A percentile compares a stretch with the other conserved stretches of the same genome.
These are phyloP conservation scores for Mandrillus leucophaeus DNA, from an alignment of 2,113 vertebrate genomes.

Conservation along the genomic window DNA sequence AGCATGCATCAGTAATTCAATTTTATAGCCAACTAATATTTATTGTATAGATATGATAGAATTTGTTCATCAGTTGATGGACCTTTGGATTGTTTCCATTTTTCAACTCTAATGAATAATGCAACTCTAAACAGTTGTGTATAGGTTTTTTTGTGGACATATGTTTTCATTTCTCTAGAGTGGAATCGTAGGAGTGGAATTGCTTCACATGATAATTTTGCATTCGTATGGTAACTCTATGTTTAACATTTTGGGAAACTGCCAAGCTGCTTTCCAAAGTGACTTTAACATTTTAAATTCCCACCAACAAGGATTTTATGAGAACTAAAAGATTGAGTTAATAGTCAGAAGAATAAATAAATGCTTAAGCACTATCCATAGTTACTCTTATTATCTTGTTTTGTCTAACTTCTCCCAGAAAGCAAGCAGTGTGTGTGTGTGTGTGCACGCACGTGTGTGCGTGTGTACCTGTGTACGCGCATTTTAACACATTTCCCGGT, in stretches of 20 bases:
- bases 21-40: slow-evolving; percentile 2
- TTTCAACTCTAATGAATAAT: slow-evolving; percentile 39
- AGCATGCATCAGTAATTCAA: background rate
- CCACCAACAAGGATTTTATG: slow-evolving; percentile 6
- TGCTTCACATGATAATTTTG: slow-evolving; percentile 37
- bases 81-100: background rate
- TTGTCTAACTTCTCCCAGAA: background rate
- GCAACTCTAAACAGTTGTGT: slow-evolving; percentile 17
- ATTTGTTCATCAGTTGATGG: background rate
- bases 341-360: slow-evolving; percentile 23
- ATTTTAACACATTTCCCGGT: background rate
- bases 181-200: background rate
- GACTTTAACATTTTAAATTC: slow-evolving; percentile 52
- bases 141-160: slow-evolving; percentile 48
- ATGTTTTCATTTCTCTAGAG: slow-evolving; percentile 56
- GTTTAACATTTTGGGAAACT: slow-evolving; percentile 45
- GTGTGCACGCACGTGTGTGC: too few relatives aligned
- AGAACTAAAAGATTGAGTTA: slow-evolving; percentile 26
- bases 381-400: slow-evolving; percentile 17
- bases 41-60: background rate
- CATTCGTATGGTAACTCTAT: slow-evolving; percentile 29
- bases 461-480: fast-evolving
- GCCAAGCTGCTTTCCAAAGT: slow-evolving; percentile 48
- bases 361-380: background rate
- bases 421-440: background rate